Base-by-base conservation (phyloP, 2,113 vertebrate species). In the Dascyllus trimaculatus region DNA sequence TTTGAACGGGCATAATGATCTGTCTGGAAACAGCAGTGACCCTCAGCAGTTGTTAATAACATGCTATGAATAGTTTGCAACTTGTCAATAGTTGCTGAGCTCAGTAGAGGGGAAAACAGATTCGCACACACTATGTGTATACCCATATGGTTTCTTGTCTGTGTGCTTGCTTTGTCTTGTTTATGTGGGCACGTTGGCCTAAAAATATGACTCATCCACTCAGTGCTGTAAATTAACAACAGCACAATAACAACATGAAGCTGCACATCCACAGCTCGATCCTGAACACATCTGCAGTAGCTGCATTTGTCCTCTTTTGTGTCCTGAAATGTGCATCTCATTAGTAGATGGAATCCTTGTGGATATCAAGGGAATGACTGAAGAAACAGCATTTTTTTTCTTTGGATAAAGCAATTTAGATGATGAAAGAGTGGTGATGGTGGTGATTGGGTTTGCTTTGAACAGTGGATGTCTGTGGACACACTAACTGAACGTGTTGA, bases 381-480 rank as follows among this genome's bases (percentile, higher is more conserved):
- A 57, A 58, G 60, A 60, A 51, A 29, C 56, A 49, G 2, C 15
- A 21, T 2, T 35, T 32, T 65, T 69, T 19, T 8, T 40, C n/a
- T 15, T 35, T 19, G n/a, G 35, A 56, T 21, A 19, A 68, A 73
- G 59, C n/a, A 2, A 25, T 67, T 26, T 32, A 3, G 62, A 61
- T 53, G 59, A 56, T 40, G 58, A 62, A 76, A 53, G 43, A 46
- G 45, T 18, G 10, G 68, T 49, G 18, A 24, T 61, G 6, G 57
- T 57, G 51, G 21, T 19, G 43, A 38, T 51, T 24, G 51, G 40
- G 25, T 15, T 78, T 4, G 1, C 52, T 17, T 72, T 62, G 54
- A 29, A 83, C 79, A 83, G 70, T 71, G 74, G 62, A 48, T 77
- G 69, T 62, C 72, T 85, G 81, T 77, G 54, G 45, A 72, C 56